Evolutionary conservation across 2,888 invertebrate species (phyloP), one percentile per base, ranked within the genome.

Genomic region (Oscheius onirici): DNA sequence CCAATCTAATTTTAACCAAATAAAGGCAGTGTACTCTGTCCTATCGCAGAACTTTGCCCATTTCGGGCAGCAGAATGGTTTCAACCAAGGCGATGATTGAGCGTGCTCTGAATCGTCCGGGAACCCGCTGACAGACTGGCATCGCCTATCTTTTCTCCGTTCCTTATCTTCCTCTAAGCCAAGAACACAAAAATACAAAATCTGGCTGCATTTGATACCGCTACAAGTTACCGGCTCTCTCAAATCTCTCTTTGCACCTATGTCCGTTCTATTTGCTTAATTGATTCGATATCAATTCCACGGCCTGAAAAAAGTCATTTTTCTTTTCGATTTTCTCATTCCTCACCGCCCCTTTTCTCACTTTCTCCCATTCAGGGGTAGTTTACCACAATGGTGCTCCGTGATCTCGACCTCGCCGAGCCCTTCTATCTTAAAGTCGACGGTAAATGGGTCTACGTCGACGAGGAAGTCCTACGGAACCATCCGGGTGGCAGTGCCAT

Each of bases 401-500:
- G 86, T 55, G 84, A 83, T 41, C 60, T 77, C 28, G 79, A 82
- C 22, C 28, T 55, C 34, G 69, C 76, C 28, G 82, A 84, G 60
- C 80, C 85, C 15, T 86, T 86, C 65, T 81, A 78, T 71, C 60
- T 86, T 13, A 82, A 83, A 68, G 74, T 87, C 65, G 85, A 85
- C 71, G 85, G 84, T 15, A 77, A 80, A 75, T 87, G 86, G 86
- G 73, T 85, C 43, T 70, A 73, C 51, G 77, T 86, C 67, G 79
- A 80, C 61, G 79, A 85, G 69, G 76, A 81, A 24, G 78, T 86
- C 17, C 66, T 85, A 58, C 72, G 65, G 46, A 69, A 75, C 41
- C 84, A 84, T 74, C 84, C 85, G 11, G 84, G 85, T 28, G 84
- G 84, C n/a, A 77, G 76, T 46, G 86, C 85, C 11, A 83, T 86